Evolutionary conservation across 2,888 invertebrate genomes (phyloP).

Genomic region (Toxonevra muliebris): DNA sequence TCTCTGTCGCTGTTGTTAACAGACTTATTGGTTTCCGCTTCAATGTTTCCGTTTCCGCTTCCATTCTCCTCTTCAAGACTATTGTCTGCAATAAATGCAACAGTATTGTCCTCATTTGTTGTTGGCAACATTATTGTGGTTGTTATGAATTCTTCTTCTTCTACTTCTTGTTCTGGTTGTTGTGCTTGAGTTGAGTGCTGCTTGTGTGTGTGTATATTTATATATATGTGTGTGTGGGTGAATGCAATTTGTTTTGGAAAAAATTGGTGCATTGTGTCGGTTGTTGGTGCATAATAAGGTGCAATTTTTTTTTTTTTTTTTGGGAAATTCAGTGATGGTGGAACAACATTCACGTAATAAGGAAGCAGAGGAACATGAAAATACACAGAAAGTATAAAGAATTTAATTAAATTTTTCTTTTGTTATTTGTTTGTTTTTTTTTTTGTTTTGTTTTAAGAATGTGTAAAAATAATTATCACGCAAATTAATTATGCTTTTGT

Average conservation of each 20-base stretch:
- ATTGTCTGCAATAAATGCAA: constrained; percentile 46
- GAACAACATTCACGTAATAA: no score
- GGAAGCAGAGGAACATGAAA: no score
- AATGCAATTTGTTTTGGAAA: constrained; percentile 1
- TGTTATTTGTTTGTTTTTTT: no score
- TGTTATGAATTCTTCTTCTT: constrained; percentile 7
- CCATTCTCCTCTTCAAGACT: constrained; percentile 34
- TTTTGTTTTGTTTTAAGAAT: no score
- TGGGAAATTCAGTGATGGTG: no score
- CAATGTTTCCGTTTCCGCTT: constrained; percentile 44
- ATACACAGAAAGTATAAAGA: no score
- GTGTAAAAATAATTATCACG: no score
- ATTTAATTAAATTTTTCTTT: no score
- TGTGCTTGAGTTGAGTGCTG: constrained; percentile 32
- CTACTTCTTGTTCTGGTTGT: constrained; percentile 20
- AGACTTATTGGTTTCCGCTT: constrained; percentile 50
- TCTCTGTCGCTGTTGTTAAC: constrained; percentile 39
- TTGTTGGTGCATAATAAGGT: constrained; percentile 28
- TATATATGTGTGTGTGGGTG: constrained; percentile 1
- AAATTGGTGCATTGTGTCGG: constrained; percentile 30
- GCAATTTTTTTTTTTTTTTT: constrained; percentile 19
- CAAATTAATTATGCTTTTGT: no score
- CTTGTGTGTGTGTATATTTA: constrained; percentile 8
- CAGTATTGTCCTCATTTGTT: constrained; percentile 37
- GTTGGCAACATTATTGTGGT: constrained; percentile 41